A percentile compares a stretch with the other conserved stretches of the same genome.
Evolutionary conservation across 2,797 vertebrate genomes (phyloP).

Genomic region (Micrastur ruficollis): DNA sequence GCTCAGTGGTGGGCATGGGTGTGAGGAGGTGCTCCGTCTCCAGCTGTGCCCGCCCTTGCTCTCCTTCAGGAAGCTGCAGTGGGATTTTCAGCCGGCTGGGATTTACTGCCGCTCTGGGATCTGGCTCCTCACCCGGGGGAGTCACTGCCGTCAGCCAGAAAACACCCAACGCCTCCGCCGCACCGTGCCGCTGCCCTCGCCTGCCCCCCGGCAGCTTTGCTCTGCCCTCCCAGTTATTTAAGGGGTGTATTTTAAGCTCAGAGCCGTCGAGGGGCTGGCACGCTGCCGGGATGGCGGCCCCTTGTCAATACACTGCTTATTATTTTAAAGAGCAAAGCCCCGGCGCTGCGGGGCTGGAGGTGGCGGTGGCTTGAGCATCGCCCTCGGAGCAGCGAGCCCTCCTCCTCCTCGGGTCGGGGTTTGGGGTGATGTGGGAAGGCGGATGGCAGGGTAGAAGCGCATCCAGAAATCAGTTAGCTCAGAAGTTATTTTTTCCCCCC

Average conservation of each 20-base stretch:
- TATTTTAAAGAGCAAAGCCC: background rate
- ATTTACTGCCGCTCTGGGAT: background rate
- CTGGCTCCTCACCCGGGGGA: background rate
- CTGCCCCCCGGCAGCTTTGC: background rate
- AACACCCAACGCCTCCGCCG: rapidly evolving
- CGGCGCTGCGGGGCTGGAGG: background rate
- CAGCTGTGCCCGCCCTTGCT: no score
- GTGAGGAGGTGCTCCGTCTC: background rate
- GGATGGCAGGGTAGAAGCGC: rapidly evolving
- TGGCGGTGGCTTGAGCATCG: background rate
- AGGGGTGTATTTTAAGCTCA: background rate
- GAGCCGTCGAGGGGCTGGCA: background rate
- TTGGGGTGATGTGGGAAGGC: background rate
- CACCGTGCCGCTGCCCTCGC: rapidly evolving
- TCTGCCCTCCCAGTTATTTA: background rate
- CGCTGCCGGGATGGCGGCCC: rapidly evolving
- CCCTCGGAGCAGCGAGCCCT: background rate
- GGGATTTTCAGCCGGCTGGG: background rate
- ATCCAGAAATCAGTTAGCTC: background rate
- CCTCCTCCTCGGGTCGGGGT: rapidly evolving
- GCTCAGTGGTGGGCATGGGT: rapidly evolving
- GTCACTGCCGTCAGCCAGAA: rapidly evolving
- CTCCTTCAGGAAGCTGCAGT: background rate
- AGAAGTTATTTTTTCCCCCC: background rate
- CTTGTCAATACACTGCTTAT: no score